Conservation (phyloP, 2,797 vertebrate species). For the Bovichtus variegatus region DNA sequence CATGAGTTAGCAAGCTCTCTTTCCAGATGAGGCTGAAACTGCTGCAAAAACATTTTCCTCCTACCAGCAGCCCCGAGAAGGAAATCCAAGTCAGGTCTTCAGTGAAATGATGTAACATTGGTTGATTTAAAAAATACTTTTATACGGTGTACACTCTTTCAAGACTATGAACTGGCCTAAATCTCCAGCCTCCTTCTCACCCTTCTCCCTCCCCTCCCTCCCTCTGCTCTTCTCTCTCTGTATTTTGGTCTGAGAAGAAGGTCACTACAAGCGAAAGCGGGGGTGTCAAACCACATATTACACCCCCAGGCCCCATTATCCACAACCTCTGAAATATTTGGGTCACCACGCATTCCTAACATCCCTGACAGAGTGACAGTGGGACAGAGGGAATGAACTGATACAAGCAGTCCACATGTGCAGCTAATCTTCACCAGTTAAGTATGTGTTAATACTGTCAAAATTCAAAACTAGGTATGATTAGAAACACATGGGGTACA, state of each 20-base stretch:
- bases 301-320: slow-evolving; percentile 5
- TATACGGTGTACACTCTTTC: not conserved
- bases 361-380: not conserved
- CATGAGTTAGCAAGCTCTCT: not conserved
- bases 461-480: not conserved
- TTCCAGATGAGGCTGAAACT: not conserved
- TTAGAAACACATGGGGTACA: not conserved
- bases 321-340: slow-evolving; percentile 11
- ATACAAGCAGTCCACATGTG: slow-evolving; percentile 14
- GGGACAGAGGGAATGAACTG: slow-evolving; percentile 8
- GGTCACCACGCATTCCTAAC: slow-evolving; percentile 18
- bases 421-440: slow-evolving; percentile 2
- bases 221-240: not conserved
- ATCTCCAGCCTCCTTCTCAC: not conserved
- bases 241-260: slow-evolving; percentile 12
- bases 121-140: not conserved
- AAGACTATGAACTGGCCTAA: not conserved
- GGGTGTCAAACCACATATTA: slow-evolving; percentile 19
- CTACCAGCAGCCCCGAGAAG: not conserved
- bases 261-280: not conserved
- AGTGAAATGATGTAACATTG: not conserved
- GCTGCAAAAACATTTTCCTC: not conserved
- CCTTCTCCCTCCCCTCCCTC: not conserved
- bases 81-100: not conserved
- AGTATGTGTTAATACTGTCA: not conserved